A percentile compares a stretch with the other conserved stretches of the same genome.
These are phyloP conservation scores for Lepus europaeus DNA, from an alignment of 2,113 vertebrate species.

Conservation along the genomic window DNA sequence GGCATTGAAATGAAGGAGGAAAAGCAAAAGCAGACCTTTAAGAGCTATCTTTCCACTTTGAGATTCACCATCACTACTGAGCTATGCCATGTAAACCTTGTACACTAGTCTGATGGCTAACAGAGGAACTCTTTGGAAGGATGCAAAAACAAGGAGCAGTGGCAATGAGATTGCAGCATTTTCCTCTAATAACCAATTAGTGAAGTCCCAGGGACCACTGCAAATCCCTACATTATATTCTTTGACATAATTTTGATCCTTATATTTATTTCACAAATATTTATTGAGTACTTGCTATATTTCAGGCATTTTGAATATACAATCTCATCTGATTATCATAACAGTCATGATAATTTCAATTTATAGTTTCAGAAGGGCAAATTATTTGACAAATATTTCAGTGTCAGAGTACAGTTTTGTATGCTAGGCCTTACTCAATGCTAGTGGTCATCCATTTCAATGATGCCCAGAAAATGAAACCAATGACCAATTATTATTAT, in stretches of 20 bases:
- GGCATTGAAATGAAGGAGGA: background rate
- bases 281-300: background rate
- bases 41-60: slow-evolving; percentile 1
- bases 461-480: background rate
- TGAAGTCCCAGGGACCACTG: background rate
- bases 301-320: slow-evolving; percentile 7
- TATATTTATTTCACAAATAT: background rate
- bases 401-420: background rate
- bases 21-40: background rate
- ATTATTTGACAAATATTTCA: background rate
- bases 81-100: background rate
- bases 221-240: background rate
- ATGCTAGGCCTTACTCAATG: background rate
- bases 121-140: background rate
- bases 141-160: background rate
- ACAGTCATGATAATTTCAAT: slow-evolving; percentile 3
- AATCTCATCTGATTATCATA: slow-evolving; percentile 33
- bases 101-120: background rate
- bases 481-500: background rate
- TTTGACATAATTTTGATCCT: slow-evolving; percentile 12
- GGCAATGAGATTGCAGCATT: background rate
- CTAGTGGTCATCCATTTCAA: background rate
- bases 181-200: background rate
- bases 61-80: background rate
- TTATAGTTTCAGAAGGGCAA: slow-evolving; percentile 46